Evolutionary conservation across 2,888 invertebrate species (phyloP), one percentile per base, ranked within the genome.

Genomic region (Nineta flava): DNA sequence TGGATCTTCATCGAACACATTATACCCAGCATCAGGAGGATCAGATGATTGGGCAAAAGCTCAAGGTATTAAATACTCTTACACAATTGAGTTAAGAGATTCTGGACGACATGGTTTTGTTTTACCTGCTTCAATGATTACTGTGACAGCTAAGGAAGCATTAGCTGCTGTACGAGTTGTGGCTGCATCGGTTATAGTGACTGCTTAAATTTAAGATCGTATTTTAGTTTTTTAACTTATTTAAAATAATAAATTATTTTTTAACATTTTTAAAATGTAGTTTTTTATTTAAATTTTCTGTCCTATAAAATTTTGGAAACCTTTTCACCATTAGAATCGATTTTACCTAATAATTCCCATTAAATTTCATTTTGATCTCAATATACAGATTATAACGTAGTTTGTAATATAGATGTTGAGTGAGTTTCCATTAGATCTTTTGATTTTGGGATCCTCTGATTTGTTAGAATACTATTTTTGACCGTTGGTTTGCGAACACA

Each of bases 41-140:
- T 84, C 87, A 0, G 87, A 88, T 59, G 93, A 94, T 65, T 94
- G 92, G 88, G 93, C 91, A 7, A 91, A 93, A 65, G 87, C 86
- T 1, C 78, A 81, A 9, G 78, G 77, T 38, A 81, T 94, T 54
- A 91, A 90, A 63, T 94, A 92, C 63, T 69, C 91, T 1, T 94
- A 86, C 67, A 93, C 93, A 0, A 74, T 94, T 50, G 94, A 95
- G 70, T 74, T 94, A 49, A 76, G 88, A 48, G 94, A 93, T 64
- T 82, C 76, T 1, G 92, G 92, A 1, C 73, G 76, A 50, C 79
- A 82, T 61, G 94, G 93, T 2, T 95, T 94, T 62, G 69, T 92
- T n/a, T 65, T 94, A 48, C 93, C 94, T 0, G 81, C 87, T 1
- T 69, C 69, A 17, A 79, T 77, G 58, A 93, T 94, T 53, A 72